Conservation (phyloP, 2,797 vertebrate species). For the Phylloscopus collybita region DNA sequence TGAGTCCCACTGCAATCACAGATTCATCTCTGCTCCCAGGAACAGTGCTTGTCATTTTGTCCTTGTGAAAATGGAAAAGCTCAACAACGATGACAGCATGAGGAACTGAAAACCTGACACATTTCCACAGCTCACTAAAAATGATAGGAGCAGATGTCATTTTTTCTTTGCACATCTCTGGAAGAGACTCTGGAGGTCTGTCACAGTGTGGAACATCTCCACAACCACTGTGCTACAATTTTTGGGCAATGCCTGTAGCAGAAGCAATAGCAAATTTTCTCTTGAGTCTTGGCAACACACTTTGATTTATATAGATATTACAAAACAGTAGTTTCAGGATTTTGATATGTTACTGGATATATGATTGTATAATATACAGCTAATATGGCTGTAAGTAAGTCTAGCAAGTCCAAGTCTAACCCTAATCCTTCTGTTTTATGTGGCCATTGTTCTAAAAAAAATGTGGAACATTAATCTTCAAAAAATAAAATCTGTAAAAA, state of each 20-base stretch:
- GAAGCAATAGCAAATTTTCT: not conserved
- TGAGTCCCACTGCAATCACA: not conserved
- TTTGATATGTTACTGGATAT: not conserved
- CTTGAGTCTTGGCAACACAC: not conserved
- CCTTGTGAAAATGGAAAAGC: slow-evolving; percentile 27
- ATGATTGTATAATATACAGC: not conserved
- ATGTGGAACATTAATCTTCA: not conserved
- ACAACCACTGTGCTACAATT: not conserved
- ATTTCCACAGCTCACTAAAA: slow-evolving; percentile 10
- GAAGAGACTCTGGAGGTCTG: slow-evolving; percentile 27
- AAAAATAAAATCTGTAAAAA: not conserved
- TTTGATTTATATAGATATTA: not conserved
- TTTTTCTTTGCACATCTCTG: not conserved
- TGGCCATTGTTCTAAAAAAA: not conserved
- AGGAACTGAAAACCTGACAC: slow-evolving; percentile 14
- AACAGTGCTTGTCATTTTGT: slow-evolving; percentile 29
- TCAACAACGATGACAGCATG: not conserved
- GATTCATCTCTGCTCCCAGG: not conserved
- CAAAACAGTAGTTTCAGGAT: not conserved
- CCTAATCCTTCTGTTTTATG: not conserved
- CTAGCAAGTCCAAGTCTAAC: not conserved
- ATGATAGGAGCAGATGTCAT: slow-evolving; percentile 40
- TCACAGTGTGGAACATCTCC: slow-evolving; percentile 5
- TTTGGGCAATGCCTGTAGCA: not conserved
- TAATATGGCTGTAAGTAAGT: not conserved